Evolutionary conservation across 2,797 vertebrate species (phyloP), one percentile per base, ranked within the genome.

Genomic region (Basileuterus tristriatus): DNA sequence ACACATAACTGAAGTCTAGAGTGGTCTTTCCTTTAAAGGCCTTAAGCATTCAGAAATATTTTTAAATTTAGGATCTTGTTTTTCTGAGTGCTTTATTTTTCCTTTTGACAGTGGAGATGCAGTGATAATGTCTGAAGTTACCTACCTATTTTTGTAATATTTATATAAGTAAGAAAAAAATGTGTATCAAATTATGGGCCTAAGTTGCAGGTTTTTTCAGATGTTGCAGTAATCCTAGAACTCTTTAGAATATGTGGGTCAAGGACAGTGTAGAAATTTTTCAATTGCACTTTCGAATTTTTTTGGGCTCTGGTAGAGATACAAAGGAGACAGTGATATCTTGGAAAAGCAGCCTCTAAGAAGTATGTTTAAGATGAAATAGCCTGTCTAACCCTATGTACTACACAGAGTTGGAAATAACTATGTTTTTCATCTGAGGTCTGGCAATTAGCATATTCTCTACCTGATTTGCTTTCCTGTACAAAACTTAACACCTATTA

Each of bases 401-500:
- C n/a, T 88, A 12, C 30, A 58, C 2, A 62, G 19, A 22, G 8
- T 11, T 68, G 65, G 72, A 14, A 74, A 56, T n/a, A 85, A 29
- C 30, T 56, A 6, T 26, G 29, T 76, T 64, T 85, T 26, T n/a
- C 36, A 59, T 44, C 62, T 87, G 43, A 89, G 12, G 20, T 90
- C 44, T 47, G 68, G 30, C 44, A 95, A 67, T 75, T 86, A 67
- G 22, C 9, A 87, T 32, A 55, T 68, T 72, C 27, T 70, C 26
- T 90, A 32, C 27, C 44, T 77, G 4, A 9, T 49, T 74, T 41
- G 15, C 11, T 70, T 91, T 93, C 30, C 44, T 83, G 6, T 67
- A 52, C 21, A 91, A 64, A 79, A 44, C 26, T 70, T 91, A 85
- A 47, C 30, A 69, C 56, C 43, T 75, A 21, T 75, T 90, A 77